Evolutionary conservation across 1,140 invertebrate genomes (phyloP).

Genomic region (Sitobion miscanthi): DNA sequence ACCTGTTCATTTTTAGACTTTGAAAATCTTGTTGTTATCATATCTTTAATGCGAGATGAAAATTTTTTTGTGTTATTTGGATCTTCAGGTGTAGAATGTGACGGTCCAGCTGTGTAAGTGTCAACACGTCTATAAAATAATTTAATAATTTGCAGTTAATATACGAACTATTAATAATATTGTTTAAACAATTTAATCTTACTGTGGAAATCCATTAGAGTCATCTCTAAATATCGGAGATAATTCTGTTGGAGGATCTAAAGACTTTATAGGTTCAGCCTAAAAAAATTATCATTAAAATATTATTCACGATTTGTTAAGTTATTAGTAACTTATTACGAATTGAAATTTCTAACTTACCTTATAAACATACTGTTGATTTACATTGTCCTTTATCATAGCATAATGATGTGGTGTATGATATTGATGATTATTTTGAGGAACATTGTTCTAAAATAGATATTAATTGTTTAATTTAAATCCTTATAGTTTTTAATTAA

Average conservation of each 20-base stretch:
- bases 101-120: constrained; percentile 52
- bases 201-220: constrained; percentile 48
- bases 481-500: not conserved
- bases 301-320: not conserved
- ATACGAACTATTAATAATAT: not conserved
- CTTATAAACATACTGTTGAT: constrained; percentile 47
- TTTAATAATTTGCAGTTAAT: not conserved
- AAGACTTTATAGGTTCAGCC: constrained; percentile 50
- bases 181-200: not conserved
- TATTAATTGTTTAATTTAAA: not conserved
- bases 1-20: constrained; percentile 58
- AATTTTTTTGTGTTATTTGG: constrained; percentile 60
- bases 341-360: not conserved
- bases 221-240: constrained; percentile 52
- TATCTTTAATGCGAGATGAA: constrained; percentile 74
- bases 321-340: no score
- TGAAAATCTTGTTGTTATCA: constrained; percentile 82
- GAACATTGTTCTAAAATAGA: constrained; percentile 44
- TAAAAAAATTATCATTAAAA: not conserved
- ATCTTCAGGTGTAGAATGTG: constrained; percentile 60
- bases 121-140: constrained; percentile 45
- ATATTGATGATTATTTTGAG: constrained; percentile 48
- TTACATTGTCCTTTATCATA: constrained; percentile 10
- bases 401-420: constrained; percentile 36
- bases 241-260: constrained; percentile 49